Percentiles rank a stretch among this genome's conserved stretches.
Evolutionary conservation across 2,888 invertebrate genomes (phyloP).

Genomic region (Platycnemis pennipes): DNA sequence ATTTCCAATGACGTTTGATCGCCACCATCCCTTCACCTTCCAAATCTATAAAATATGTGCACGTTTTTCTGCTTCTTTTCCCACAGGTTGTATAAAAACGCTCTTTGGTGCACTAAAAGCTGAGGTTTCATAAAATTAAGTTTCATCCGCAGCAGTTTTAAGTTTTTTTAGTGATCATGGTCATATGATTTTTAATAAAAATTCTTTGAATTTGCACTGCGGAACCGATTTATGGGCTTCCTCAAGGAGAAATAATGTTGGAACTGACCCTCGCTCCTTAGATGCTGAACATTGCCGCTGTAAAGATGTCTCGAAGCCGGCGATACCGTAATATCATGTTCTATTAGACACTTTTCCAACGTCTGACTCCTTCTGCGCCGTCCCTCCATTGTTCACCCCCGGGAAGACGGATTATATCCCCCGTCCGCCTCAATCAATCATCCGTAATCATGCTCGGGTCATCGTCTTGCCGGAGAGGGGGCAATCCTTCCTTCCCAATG

Average conservation of each 20-base stretch:
- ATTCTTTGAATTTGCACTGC: background rate
- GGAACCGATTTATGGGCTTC: background rate
- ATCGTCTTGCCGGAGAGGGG: background rate
- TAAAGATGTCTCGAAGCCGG: background rate
- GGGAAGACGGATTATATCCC: background rate
- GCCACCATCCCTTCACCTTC: too few relatives aligned
- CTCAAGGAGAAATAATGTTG: background rate
- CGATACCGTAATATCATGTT: constrained; percentile 18
- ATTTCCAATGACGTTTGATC: too few relatives aligned
- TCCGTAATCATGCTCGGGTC: background rate
- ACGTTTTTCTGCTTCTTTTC: too few relatives aligned
- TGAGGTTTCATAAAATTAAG: too few relatives aligned
- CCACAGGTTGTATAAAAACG: too few relatives aligned
- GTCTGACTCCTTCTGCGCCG: background rate
- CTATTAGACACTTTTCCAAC: background rate
- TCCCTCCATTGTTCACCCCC: background rate
- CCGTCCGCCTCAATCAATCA: background rate
- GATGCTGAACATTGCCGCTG: background rate
- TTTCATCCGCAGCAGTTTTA: too few relatives aligned
- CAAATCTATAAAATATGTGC: too few relatives aligned
- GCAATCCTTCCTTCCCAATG: background rate
- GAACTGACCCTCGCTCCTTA: background rate
- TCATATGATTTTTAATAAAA: background rate
- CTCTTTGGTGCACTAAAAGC: too few relatives aligned
- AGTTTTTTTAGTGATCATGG: too few relatives aligned